A percentile compares a stretch with the other conserved stretches of the same genome.
phyloP scores from a whole-genome alignment of 1,140 invertebrate genomes.

The Drosophila azteca region DNA sequence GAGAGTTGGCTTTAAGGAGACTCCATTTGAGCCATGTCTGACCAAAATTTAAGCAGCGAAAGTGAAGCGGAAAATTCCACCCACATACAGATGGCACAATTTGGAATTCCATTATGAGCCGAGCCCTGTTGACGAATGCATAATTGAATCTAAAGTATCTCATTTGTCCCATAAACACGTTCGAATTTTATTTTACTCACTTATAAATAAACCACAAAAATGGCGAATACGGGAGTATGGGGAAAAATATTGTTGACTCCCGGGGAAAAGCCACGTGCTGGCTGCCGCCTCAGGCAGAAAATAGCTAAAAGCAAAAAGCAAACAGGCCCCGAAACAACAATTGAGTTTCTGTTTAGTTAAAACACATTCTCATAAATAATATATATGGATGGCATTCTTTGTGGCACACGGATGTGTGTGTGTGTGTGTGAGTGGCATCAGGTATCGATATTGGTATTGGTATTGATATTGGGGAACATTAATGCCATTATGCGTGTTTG shows the following conservation, averaged over 20 bases:
- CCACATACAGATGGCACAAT: constrained; percentile 28
- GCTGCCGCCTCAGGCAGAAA: constrained; percentile 10
- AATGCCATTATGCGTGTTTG: constrained; percentile 15
- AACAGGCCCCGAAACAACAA: constrained; percentile 62
- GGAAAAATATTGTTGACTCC: constrained; percentile 35
- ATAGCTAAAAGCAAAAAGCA: constrained; percentile 55
- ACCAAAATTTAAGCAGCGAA: constrained; percentile 14
- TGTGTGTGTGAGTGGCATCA: constrained; percentile 10
- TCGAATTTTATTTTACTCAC: constrained; percentile 52
- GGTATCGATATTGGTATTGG: constrained; percentile 22
- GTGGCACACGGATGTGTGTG: background rate
- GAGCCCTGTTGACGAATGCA: constrained; percentile 63
- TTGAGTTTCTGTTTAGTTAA: constrained; percentile 74
- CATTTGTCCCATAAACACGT: constrained; percentile 76
- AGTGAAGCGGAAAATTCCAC: constrained; percentile 31
- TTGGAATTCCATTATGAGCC: constrained; percentile 56
- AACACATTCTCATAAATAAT: constrained; percentile 64
- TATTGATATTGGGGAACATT: constrained; percentile 24
- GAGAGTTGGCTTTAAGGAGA: constrained; percentile 15
- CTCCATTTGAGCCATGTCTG: constrained; percentile 4
- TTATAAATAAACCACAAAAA: constrained; percentile 62
- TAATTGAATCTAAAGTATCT: constrained; percentile 80
- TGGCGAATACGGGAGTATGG: constrained; percentile 9
- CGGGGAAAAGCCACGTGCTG: constrained; percentile 57
- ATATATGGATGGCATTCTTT: constrained; percentile 27